A percentile compares a stretch with the other conserved stretches of the same genome.
These are phyloP conservation scores for Brassicogethes aeneus DNA, from an alignment of 2,888 invertebrate species.

Conservation along the genomic window DNA sequence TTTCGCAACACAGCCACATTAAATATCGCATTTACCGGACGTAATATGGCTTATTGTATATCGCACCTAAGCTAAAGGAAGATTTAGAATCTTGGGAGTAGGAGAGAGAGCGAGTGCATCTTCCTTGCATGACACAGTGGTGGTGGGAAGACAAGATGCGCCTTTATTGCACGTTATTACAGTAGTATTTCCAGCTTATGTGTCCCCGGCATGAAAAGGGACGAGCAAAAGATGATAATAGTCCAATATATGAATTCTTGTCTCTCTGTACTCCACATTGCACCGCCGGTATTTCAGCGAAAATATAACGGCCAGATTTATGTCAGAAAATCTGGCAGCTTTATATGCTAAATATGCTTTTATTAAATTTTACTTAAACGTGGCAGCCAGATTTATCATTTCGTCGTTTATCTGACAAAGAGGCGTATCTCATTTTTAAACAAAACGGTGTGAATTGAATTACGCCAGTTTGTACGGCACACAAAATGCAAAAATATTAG, in stretches of 20 bases:
- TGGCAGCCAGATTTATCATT: background rate
- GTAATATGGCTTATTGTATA: background rate
- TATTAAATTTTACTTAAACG: slow-evolving; percentile 2
- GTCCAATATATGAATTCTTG: slow-evolving; percentile 21
- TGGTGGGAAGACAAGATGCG: slow-evolving; percentile 25
- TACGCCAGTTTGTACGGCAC: too few species aligned
- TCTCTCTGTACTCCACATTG: background rate
- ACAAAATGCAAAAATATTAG: too few species aligned
- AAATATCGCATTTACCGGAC: background rate
- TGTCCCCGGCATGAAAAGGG: slow-evolving; percentile 22
- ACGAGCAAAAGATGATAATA: slow-evolving; percentile 28
- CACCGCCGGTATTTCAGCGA: background rate
- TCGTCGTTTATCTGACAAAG: too few species aligned
- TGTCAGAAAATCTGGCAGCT: slow-evolving; percentile 2
- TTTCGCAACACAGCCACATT: too few species aligned
- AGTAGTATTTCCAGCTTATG: slow-evolving; percentile 40
- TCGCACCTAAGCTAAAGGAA: slow-evolving; percentile 30
- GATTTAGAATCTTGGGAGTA: slow-evolving; percentile 34
- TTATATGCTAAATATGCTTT: slow-evolving; percentile 3
- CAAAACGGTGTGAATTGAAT: too few species aligned
- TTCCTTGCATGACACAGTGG: slow-evolving; percentile 29
- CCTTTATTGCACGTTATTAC: slow-evolving; percentile 40
- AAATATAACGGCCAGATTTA: background rate
- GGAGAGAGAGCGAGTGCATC: slow-evolving; percentile 15
- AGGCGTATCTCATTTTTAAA: too few species aligned